A percentile compares a stretch with the other conserved stretches of the same genome.
Evolutionary conservation across 35 echinoderm and acorn worm species (phyloP).

Genomic region (Lytechinus pictus): DNA sequence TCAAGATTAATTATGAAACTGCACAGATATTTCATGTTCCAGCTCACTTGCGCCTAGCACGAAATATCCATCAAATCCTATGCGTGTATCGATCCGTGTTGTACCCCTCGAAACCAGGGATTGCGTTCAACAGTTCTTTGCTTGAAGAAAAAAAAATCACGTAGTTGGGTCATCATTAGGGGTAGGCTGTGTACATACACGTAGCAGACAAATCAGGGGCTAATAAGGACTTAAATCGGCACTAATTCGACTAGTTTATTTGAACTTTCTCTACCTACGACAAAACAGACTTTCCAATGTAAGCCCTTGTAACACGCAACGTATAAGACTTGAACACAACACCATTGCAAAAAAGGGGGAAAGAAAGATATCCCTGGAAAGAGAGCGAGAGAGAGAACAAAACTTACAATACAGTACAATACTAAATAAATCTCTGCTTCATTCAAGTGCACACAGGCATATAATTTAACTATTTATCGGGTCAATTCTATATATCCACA

Average conservation of each 20-base stretch:
- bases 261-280: neutral
- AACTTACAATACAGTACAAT: neutral
- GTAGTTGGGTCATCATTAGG: neutral
- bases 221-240: constrained; percentile 28
- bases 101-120: neutral
- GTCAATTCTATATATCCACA: constrained; percentile 27
- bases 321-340: neutral
- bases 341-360: too few species aligned
- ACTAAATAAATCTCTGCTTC: neutral
- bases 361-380: too few species aligned
- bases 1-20: constrained; percentile 57
- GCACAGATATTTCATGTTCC: constrained; percentile 5
- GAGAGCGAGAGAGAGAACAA: neutral
- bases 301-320: neutral
- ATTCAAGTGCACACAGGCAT: constrained; percentile 41
- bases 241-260: constrained; percentile 41
- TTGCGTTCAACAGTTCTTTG: neutral
- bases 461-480: constrained; percentile 40
- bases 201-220: neutral
- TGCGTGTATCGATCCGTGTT: neutral
- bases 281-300: neutral
- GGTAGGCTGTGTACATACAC: constrained; percentile 7
- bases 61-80: neutral
- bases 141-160: neutral
- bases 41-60: neutral